Base-by-base conservation (phyloP, 2,113 vertebrate species). In the Orthonyx spaldingii region DNA sequence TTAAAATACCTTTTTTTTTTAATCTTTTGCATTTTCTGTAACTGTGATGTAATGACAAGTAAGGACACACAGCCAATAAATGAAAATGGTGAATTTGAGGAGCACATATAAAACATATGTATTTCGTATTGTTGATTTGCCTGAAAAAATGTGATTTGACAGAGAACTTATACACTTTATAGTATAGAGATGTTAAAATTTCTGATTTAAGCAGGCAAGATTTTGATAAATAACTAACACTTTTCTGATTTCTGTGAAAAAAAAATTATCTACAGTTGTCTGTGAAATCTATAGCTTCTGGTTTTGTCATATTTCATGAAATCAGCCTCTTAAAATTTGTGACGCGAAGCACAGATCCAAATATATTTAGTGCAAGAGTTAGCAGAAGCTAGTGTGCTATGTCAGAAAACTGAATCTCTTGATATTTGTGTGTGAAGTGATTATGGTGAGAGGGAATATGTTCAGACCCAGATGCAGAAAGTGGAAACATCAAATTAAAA, bases 351-450 rank as follows among this genome's bases (percentile, higher is more conserved):
- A 68, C 60, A 89, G 86, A 91, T 95, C 72, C 70, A 78, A 90
- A 94, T 94, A 91, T 86, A 91, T 84, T 89, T 91, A 87, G 55
- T 94, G 93, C 69, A 92, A 92, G 80, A 95, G 81, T 94, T 95
- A 87, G 83, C 89, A 85, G 84, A 94, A 93, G 56, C 66, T 92
- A 91, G 92, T 87, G 82, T 60, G 72, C 84, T 97, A 85, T 91
- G 84, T 95, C 80, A 69, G 88, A 94, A 97, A 96, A 90, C 68
- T 63, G 94, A 97, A 79, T 93, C 77, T 85, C 85, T 94, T 97
- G 78, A 97, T 96, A 96, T 96, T 90, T 85, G 72, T 30, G 17
- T 96, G 94, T 93, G 95, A 95, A 96, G 83, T 88, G 75, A 93
- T 92, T 92, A 93, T 72, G 30, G 80, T 93, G 82, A 83, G 47